These are phyloP conservation scores for Bimastos eiseni DNA, from an alignment of 2,888 invertebrate genomes.

Conservation along the genomic window DNA sequence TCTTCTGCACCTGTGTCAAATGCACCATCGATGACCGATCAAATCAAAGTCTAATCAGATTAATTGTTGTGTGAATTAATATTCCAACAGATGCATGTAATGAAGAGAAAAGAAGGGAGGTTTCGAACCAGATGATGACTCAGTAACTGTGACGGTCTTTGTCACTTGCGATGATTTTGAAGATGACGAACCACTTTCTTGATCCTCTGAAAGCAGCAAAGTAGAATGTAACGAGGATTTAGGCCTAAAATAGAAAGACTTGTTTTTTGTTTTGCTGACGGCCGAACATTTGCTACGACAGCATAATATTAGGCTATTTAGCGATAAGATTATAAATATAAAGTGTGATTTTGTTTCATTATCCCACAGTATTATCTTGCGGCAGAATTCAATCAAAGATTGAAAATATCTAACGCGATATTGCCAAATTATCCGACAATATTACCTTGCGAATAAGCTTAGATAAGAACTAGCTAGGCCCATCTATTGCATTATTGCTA, in stretches of 20 bases:
- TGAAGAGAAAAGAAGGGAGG: not conserved
- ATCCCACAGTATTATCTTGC: too few relatives aligned
- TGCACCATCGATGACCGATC: too few relatives aligned
- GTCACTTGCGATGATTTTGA: not conserved
- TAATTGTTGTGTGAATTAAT: too few relatives aligned
- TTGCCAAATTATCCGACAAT: not conserved
- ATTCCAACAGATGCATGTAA: not conserved
- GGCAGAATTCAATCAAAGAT: too few relatives aligned
- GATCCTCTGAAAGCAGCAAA: constrained; percentile 14
- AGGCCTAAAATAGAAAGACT: not conserved
- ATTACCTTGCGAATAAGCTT: too few relatives aligned
- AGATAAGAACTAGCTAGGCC: too few relatives aligned
- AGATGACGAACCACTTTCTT: not conserved
- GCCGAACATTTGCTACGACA: not conserved
- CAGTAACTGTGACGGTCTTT: not conserved
- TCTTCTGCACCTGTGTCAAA: too few relatives aligned
- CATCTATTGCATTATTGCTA: too few relatives aligned
- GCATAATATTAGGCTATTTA: too few relatives aligned
- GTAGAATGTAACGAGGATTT: not conserved
- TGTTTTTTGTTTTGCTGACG: not conserved
- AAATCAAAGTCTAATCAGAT: too few relatives aligned
- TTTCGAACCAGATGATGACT: not conserved
- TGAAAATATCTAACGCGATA: not conserved
- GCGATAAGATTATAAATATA: too few relatives aligned
- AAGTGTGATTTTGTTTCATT: not conserved